Evolutionary conservation across 2,888 invertebrate genomes (phyloP).

Genomic region (Pammene fasciana): DNA sequence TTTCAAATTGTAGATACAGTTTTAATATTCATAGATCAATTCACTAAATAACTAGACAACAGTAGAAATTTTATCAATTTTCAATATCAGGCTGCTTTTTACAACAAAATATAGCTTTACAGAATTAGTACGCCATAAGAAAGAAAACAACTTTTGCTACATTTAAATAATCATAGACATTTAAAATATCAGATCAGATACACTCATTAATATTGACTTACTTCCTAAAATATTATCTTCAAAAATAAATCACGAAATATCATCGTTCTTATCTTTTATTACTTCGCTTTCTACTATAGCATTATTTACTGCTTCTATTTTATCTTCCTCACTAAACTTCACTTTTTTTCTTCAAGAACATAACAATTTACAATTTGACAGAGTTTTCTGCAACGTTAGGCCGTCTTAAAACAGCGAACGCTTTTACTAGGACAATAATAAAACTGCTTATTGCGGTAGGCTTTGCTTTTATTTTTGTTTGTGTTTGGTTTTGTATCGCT

Average conservation of each 20-base stretch:
- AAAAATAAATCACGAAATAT: background rate
- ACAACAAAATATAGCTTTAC: slow-evolving; percentile 1
- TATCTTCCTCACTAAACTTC: slow-evolving; percentile 22
- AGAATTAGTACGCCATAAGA: slow-evolving; percentile 2
- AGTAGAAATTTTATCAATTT: slow-evolving; percentile 29
- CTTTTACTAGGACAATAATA: slow-evolving; percentile 9
- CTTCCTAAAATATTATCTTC: background rate
- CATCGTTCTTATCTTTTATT: background rate
- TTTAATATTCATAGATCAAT: slow-evolving; percentile 50
- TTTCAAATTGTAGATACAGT: slow-evolving; percentile 54
- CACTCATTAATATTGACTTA: background rate
- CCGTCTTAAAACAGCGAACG: slow-evolving; percentile 23
- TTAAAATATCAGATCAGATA: too few relatives aligned
- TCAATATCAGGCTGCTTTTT: slow-evolving; percentile 21
- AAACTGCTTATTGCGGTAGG: slow-evolving; percentile 37
- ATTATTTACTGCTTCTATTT: slow-evolving; percentile 38
- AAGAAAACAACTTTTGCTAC: background rate
- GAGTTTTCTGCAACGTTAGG: slow-evolving; percentile 19
- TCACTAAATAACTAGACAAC: slow-evolving; percentile 22
- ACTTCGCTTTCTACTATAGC: slow-evolving; percentile 22
- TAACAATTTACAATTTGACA: slow-evolving; percentile 46
- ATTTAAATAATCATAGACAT: too few relatives aligned
- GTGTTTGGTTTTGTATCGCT: slow-evolving; percentile 36
- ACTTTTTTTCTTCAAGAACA: slow-evolving; percentile 12
- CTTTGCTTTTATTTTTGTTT: slow-evolving; percentile 32